These are phyloP conservation scores for Sciurus vulgaris DNA, from an alignment of 2,797 vertebrate species.

Conservation along the genomic window DNA sequence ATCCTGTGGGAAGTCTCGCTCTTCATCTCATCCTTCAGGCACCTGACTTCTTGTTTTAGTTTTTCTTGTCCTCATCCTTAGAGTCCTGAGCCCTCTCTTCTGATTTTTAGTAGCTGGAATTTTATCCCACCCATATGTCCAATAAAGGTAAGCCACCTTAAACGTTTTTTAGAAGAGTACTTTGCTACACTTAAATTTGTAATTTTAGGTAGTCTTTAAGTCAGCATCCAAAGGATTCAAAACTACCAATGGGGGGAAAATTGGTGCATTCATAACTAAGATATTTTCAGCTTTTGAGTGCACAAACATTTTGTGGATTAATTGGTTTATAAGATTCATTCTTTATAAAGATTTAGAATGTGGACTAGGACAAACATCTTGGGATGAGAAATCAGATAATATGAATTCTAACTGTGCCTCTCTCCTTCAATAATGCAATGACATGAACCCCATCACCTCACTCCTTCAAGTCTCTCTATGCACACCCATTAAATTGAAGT, in stretches of 20 bases:
- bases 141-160: conserved; percentile 5
- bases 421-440: not conserved
- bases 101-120: not conserved
- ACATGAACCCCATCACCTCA: not conserved
- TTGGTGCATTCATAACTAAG: not conserved
- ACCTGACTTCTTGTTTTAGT: not conserved
- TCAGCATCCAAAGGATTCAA: not conserved
- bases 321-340: not conserved
- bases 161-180: not conserved
- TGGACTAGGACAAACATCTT: not conserved
- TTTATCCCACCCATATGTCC: not conserved
- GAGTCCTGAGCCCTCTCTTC: not conserved
- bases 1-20: not conserved
- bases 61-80: not conserved
- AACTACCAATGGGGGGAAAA: not conserved
- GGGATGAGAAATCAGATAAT: not conserved
- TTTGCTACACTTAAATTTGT: conserved; percentile 33
- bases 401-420: not conserved
- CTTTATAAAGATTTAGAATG: not conserved
- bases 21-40: not conserved
- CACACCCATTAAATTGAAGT: not conserved
- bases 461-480: not conserved
- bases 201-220: not conserved
- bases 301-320: not conserved
- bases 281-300: conserved; percentile 15